These are phyloP conservation scores for Tarsius wallacei DNA, from an alignment of 2,797 vertebrate species.

Conservation along the genomic window DNA sequence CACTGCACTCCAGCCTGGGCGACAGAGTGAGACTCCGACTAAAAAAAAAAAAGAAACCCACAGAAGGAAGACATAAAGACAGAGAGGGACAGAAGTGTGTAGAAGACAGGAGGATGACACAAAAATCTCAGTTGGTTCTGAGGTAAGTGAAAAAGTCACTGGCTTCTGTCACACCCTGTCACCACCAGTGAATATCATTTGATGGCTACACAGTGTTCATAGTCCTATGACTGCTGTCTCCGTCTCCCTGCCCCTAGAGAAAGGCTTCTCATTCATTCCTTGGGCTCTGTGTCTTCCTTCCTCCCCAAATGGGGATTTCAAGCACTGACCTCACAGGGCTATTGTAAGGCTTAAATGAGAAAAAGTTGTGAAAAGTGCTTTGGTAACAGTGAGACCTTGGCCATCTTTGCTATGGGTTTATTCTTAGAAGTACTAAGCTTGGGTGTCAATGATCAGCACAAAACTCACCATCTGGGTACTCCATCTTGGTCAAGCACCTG, in stretches of 20 bases:
- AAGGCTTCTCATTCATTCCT: too few relatives aligned
- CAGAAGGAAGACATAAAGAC: neutral
- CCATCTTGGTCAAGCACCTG: neutral
- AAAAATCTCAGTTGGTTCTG: neutral
- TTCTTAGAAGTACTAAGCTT: neutral
- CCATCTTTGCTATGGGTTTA: neutral
- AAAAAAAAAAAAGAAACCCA: neutral
- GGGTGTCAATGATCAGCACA: neutral
- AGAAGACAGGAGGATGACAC: neutral
- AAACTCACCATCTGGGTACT: too few relatives aligned
- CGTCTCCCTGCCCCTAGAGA: neutral
- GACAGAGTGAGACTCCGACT: too few relatives aligned
- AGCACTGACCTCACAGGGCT: neutral
- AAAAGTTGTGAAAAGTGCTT: neutral
- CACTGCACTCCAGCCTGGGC: too few relatives aligned
- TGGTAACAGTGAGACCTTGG: neutral
- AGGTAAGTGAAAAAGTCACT: neutral
- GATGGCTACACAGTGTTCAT: neutral
- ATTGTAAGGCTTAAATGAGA: neutral
- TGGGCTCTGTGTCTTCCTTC: neutral
- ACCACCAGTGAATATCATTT: neutral
- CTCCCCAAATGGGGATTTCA: neutral
- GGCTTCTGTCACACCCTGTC: neutral
- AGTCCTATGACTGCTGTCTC: neutral
- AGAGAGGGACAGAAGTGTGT: neutral